phyloP scores from a whole-genome alignment of 2,888 invertebrate species.

The Apomyelois bistriatella region DNA sequence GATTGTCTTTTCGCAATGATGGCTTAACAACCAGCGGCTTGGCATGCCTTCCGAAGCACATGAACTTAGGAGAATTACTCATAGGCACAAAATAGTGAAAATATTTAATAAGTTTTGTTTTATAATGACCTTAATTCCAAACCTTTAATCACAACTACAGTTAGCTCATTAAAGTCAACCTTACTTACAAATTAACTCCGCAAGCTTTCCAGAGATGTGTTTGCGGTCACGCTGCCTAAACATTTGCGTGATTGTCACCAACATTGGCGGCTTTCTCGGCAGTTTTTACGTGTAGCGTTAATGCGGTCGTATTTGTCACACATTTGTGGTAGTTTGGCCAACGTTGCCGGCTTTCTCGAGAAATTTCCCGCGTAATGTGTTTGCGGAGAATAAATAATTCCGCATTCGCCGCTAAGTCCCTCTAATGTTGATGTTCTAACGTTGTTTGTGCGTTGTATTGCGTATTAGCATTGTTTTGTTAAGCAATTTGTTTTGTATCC shows the following conservation, averaged over 20 bases:
- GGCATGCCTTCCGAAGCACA: too few relatives aligned
- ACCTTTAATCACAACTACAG: neutral
- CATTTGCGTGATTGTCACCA: neutral
- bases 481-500: neutral
- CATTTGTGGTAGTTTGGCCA: neutral
- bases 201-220: neutral
- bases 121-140: too few relatives aligned
- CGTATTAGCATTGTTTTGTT: slow-evolving; percentile 2
- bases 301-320: neutral
- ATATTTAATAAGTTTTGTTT: too few relatives aligned
- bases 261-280: neutral
- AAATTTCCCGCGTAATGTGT: slow-evolving; percentile 1
- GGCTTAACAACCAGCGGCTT: too few relatives aligned
- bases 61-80: too few relatives aligned
- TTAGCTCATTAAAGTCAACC: neutral
- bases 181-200: neutral
- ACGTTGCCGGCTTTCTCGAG: neutral
- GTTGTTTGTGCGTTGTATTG: neutral
- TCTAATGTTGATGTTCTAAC: slow-evolving; percentile 9
- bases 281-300: neutral
- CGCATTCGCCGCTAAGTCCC: slow-evolving; percentile 13
- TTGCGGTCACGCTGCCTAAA: neutral
- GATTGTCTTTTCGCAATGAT: too few relatives aligned
- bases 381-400: slow-evolving; percentile 3
- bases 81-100: too few relatives aligned